Base-by-base conservation (phyloP, 2,797 vertebrate genomes). In the Echiichthys vipera region DNA sequence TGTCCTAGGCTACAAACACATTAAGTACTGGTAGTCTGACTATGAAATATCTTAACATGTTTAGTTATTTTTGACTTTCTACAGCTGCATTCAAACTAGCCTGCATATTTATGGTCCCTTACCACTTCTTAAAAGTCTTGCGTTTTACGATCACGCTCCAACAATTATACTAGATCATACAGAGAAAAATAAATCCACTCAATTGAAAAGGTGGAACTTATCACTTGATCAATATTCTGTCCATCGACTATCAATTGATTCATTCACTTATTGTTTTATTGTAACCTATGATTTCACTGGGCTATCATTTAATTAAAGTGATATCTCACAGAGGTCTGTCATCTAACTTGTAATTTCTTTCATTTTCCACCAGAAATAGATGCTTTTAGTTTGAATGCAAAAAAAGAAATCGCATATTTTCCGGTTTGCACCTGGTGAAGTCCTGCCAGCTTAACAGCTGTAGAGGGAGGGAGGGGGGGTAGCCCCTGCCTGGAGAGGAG, bases 401-500 rank as follows among this genome's bases (percentile, higher is more conserved):
- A 29, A 18, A 17, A 17, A 30, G 24, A 18, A 17, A 3, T 5
- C 0, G 2, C 8, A 2, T 9, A 6, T 25, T 37, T 83, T 87
- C 87, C 72, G 58, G 67, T 80, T 66, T 81, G 34, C 36, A 32
- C 67, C 55, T 25, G 12, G 10, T 81, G 42, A 68, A 73, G 24
- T 63, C 1, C 0, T 2, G 15, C 0, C 1, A 53, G n/a, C 69
- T 80, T 88, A 27, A 83, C 36, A 11, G 3, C 25, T 43, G 50
- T 10, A 34, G 27, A 39, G 63, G 51, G 30, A 15, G 18, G 51
- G 25, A 7, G 59, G 42, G 74, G 50, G 63, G 78, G 71, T 36
- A 50, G 87, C 47, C 77, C 67, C 84, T 59, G 85, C 51, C 63
- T 82, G 84, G 81, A 82, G 87, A 84, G 73, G 61, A 80, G 82